phyloP scores from a whole-genome alignment of 2,113 vertebrate genomes.

The Speoplatyrhinus poulsoni region DNA sequence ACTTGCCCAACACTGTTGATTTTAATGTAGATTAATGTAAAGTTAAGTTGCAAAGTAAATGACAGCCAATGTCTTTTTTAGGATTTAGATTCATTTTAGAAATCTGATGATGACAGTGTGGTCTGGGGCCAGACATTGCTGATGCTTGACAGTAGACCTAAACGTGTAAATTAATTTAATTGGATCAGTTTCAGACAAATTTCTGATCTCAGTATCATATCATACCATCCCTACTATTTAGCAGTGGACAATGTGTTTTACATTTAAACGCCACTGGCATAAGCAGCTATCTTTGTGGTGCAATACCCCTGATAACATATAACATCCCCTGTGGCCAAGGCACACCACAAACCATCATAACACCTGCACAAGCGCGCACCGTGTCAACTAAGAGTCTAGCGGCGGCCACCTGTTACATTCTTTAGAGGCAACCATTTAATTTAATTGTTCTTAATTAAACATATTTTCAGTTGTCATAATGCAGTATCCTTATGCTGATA shows the following conservation, averaged over 20 bases:
- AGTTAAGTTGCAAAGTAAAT: too few species aligned
- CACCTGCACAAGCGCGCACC: constrained; percentile 56
- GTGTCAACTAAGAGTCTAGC: constrained; percentile 8
- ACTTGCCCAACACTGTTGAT: too few species aligned
- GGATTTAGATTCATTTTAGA: too few species aligned
- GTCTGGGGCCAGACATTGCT: too few species aligned
- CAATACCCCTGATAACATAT: constrained; percentile 59
- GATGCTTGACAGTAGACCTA: too few species aligned
- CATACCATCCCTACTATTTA: neutral
- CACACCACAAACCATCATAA: constrained; percentile 66
- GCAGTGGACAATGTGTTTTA: constrained; percentile 36
- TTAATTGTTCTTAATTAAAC: constrained; percentile 37
- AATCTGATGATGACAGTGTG: too few species aligned
- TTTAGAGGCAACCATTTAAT: constrained; percentile 42
- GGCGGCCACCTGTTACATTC: constrained; percentile 64
- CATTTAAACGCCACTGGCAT: constrained; percentile 28
- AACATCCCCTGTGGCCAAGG: constrained; percentile 33
- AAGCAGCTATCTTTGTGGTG: constrained; percentile 47
- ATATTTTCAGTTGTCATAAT: neutral
- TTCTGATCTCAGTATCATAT: neutral
- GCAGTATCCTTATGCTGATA: too few species aligned
- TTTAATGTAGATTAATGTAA: too few species aligned
- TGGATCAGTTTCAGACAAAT: neutral
- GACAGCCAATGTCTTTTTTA: too few species aligned
- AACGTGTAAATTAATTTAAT: too few species aligned